Conservation (phyloP, 2,113 vertebrate species). For the Taurulus bubalis region DNA sequence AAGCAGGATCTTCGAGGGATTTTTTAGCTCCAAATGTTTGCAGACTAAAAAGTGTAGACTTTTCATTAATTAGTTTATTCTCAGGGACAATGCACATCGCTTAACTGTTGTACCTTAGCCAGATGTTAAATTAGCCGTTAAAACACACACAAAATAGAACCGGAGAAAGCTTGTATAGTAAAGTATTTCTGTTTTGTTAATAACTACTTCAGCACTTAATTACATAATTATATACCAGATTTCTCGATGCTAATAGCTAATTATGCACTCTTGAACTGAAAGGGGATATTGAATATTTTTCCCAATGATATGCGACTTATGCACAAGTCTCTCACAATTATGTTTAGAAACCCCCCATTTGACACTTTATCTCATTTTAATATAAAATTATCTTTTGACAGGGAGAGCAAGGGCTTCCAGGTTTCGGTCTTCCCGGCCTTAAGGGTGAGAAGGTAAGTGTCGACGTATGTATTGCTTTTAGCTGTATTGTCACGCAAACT, state of each 20-base stretch:
- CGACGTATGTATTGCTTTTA: not conserved
- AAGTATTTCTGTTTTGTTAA: not conserved
- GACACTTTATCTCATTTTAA: not conserved
- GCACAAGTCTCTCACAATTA: not conserved
- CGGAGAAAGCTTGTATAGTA: not conserved
- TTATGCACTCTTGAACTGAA: not conserved
- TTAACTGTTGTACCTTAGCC: not conserved
- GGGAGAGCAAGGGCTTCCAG: slow-evolving; percentile 74
- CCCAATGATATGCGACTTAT: not conserved
- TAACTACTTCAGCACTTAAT: not conserved
- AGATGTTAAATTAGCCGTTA: not conserved
- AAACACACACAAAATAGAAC: not conserved
- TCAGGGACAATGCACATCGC: not conserved
- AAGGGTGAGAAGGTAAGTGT: slow-evolving; percentile 75
- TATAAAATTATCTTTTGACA: slow-evolving; percentile 33
- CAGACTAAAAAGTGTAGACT: not conserved
- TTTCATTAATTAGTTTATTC: not conserved
- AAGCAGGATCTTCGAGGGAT: not conserved
- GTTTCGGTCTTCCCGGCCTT: slow-evolving; percentile 56
- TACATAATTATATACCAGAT: not conserved
- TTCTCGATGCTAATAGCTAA: not conserved
- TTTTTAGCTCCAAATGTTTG: not conserved
- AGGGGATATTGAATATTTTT: not conserved
- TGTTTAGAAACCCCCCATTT: not conserved
- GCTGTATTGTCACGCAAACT: not conserved